Evolutionary conservation across 30 jellyfish, hydroid and myxozoan species (phyloP).

Genomic region (Pseudorhiza aurosa): DNA sequence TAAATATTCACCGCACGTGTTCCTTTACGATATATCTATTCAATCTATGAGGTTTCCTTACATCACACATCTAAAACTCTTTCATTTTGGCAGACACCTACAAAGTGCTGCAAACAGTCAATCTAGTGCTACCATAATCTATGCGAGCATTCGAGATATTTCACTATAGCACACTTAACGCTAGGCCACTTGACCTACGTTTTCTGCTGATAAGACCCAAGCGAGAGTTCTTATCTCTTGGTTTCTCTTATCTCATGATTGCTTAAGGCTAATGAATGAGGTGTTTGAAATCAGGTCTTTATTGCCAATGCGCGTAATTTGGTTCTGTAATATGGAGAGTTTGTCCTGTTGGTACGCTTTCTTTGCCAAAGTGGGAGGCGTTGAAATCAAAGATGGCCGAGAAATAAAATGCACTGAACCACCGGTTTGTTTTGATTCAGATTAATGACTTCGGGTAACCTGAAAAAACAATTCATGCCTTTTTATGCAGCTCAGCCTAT

Average conservation of each 20-base stretch:
- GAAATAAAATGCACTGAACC: no score
- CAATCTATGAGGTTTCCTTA: conserved; percentile 1
- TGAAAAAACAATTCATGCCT: no score
- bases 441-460: no score
- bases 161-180: conserved; percentile 22
- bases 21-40: not conserved
- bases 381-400: no score
- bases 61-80: not conserved
- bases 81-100: conserved; percentile 63
- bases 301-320: not conserved
- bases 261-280: conserved; percentile 37
- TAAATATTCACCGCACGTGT: conserved; percentile 46
- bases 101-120: conserved; percentile 51
- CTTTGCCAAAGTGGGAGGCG: no score
- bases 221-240: conserved; percentile 26
- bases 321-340: conserved; percentile 33
- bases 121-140: conserved; percentile 10
- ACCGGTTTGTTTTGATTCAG: no score
- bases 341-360: no score
- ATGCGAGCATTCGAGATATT: conserved; percentile 6
- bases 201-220: conserved; percentile 18
- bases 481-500: no score
- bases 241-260: conserved; percentile 56
- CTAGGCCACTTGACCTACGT: conserved; percentile 62
- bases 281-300: conserved; percentile 19